Evolutionary conservation across 1,140 invertebrate genomes (phyloP).

Genomic region (Trypoxylus dichotomus): DNA sequence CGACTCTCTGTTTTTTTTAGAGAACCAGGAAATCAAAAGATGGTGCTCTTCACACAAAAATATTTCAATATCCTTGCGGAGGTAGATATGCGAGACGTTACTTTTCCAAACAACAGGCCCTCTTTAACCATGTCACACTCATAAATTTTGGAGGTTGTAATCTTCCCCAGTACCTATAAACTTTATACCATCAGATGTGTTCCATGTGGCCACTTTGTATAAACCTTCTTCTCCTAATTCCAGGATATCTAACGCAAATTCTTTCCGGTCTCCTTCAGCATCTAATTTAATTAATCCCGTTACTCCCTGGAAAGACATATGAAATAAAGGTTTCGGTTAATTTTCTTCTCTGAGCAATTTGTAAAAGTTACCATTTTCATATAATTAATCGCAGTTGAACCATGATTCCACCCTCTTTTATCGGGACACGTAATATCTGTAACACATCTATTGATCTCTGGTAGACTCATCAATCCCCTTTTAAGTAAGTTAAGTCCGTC

Average conservation of each 20-base stretch:
- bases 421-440: constrained; percentile 66
- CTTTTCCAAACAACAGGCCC: too few relatives aligned
- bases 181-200: constrained; percentile 59
- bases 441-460: constrained; percentile 56
- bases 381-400: constrained; percentile 81
- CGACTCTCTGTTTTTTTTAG: too few relatives aligned
- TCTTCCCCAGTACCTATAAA: constrained; percentile 44
- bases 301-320: constrained; percentile 65
- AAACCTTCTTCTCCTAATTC: constrained; percentile 71
- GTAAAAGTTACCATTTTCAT: constrained; percentile 72
- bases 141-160: constrained; percentile 73
- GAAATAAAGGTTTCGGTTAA: background rate
- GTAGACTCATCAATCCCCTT: constrained; percentile 59
- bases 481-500: constrained; percentile 76
- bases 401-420: constrained; percentile 74
- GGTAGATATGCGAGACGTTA: too few relatives aligned
- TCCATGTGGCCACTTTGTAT: constrained; percentile 77
- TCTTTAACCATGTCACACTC: constrained; percentile 36
- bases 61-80: too few relatives aligned
- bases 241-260: constrained; percentile 79
- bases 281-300: constrained; percentile 86
- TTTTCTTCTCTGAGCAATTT: background rate
- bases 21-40: too few relatives aligned
- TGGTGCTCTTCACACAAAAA: too few relatives aligned
- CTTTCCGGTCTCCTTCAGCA: constrained; percentile 77